phyloP scores from a whole-genome alignment of 1,140 invertebrate genomes.

The Berghia stephanieae region DNA sequence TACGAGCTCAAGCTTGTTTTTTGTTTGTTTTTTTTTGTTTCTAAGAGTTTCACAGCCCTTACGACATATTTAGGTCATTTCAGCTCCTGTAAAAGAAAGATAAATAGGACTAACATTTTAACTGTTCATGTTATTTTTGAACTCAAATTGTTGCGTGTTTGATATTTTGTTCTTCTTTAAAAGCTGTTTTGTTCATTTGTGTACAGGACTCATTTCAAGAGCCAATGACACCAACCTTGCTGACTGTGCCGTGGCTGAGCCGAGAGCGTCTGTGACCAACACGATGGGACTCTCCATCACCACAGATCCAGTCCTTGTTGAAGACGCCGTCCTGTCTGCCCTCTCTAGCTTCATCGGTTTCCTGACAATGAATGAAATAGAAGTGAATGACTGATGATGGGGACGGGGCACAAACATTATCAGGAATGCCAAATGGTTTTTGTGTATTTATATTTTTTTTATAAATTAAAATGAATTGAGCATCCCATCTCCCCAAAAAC shows the following conservation, averaged over 20 bases:
- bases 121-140: not conserved
- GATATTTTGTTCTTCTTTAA: too few relatives aligned
- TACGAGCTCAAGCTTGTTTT: too few relatives aligned
- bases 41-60: too few relatives aligned
- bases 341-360: slow-evolving; percentile 44
- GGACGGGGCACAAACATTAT: not conserved
- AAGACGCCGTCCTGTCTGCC: slow-evolving; percentile 30
- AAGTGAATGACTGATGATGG: not conserved
- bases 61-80: too few relatives aligned
- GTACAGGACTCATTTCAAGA: not conserved
- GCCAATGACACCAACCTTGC: slow-evolving; percentile 42
- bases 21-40: too few relatives aligned
- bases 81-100: too few relatives aligned
- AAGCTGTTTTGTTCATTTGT: too few relatives aligned
- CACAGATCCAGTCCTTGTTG: slow-evolving; percentile 43
- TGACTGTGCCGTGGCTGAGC: slow-evolving; percentile 42
- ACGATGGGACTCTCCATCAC: slow-evolving; percentile 61
- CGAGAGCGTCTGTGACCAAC: slow-evolving; percentile 56
- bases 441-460: not conserved
- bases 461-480: not conserved
- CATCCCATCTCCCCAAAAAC: too few relatives aligned
- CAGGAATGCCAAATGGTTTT: not conserved
- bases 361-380: slow-evolving; percentile 20
- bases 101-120: too few relatives aligned
- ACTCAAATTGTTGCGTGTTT: not conserved